Percentiles rank a stretch among this genome's conserved stretches.
Conservation (phyloP, 2,888 invertebrate species). For the Spilarctia lutea region DNA sequence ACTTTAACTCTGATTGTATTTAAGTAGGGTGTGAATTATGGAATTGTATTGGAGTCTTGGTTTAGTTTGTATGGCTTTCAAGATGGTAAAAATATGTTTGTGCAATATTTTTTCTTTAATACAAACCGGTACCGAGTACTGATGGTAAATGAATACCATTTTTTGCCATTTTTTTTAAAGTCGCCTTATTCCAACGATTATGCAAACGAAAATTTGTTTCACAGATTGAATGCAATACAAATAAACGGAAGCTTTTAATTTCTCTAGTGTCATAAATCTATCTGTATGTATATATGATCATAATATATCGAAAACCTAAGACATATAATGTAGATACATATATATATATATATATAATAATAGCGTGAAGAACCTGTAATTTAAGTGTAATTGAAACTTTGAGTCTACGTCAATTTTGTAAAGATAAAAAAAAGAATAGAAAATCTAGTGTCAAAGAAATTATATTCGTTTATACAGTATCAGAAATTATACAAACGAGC, state of each 20-base stretch:
- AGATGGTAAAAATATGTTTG: neutral
- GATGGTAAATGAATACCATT: neutral
- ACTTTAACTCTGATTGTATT: slow-evolving; percentile 56
- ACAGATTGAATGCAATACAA: neutral
- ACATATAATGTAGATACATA: no score
- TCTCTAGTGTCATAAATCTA: neutral
- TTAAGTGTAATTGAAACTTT: neutral
- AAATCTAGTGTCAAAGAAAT: neutral
- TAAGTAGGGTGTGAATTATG: slow-evolving; percentile 32
- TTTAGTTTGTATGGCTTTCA: neutral
- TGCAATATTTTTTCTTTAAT: neutral
- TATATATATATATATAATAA: no score
- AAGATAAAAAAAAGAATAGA: neutral
- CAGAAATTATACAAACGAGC: neutral
- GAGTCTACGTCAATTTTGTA: neutral
- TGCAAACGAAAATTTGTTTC: neutral
- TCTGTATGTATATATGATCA: neutral
- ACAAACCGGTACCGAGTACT: neutral
- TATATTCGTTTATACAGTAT: neutral
- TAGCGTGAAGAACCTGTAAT: neutral
- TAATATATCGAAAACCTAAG: no score
- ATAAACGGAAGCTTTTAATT: neutral
- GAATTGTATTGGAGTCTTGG: neutral
- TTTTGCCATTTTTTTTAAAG: neutral
- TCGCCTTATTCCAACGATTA: neutral